phyloP scores from a whole-genome alignment of 2,888 invertebrate genomes.

The Chrysotoxum bicinctum region DNA sequence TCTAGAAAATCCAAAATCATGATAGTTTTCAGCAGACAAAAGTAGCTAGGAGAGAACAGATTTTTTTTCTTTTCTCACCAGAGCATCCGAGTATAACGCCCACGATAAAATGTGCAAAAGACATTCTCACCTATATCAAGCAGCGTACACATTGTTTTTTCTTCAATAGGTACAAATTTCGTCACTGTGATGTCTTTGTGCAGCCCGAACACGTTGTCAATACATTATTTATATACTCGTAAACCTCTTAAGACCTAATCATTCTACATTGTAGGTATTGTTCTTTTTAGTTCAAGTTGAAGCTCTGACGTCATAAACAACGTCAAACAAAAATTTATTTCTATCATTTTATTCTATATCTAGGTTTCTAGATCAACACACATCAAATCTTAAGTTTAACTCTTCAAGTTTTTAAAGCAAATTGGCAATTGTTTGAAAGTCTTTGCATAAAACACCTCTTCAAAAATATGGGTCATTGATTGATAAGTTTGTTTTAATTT shows the following conservation, averaged over 20 bases:
- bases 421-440: background rate
- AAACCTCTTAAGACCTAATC: background rate
- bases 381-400: background rate
- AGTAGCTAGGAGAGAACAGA: too few species aligned
- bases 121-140: too few species aligned
- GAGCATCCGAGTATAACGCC: too few species aligned
- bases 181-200: background rate
- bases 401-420: background rate
- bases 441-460: background rate
- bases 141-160: too few species aligned
- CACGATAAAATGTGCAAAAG: too few species aligned
- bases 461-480: conserved; percentile 23
- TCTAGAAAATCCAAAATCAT: too few species aligned
- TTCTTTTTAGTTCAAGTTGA: conserved; percentile 6
- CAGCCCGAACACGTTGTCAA: background rate
- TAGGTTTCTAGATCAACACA: conserved; percentile 8
- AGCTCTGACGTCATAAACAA: background rate
- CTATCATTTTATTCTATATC: background rate
- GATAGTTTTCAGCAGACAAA: too few species aligned
- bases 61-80: too few species aligned
- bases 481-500: conserved; percentile 6
- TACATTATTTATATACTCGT: background rate
- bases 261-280: too few species aligned
- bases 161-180: too few species aligned
- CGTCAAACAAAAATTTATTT: background rate